Base-by-base conservation (phyloP, 2,113 vertebrate genomes). In the Chaenocephalus aceratus region DNA sequence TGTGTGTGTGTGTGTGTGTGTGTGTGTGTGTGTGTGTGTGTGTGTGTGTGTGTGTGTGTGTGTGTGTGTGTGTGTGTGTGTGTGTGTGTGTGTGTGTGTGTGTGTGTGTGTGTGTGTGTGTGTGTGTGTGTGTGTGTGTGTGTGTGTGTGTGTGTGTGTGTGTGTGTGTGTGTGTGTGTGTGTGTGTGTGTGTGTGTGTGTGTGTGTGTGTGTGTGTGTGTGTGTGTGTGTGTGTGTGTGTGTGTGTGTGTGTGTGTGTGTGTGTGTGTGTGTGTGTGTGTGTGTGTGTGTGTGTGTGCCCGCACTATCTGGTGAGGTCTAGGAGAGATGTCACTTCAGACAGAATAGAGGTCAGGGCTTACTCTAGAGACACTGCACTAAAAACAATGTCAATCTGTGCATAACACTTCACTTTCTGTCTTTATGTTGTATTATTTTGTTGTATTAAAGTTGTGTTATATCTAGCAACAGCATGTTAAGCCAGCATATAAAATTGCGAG, bases 321-420 rank as follows among this genome's bases (percentile, higher is more conserved):
- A 75, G 85, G 75, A 89, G 87, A 86, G 89, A 93, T 92, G 88
- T 92, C 89, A 89, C 83, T 82, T 76, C 77, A 84, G 83, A 89
- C 87, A 89, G 86, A 89, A 90, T 91, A 92, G 89, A 89, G 93
- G 91, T 93, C 92, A 91, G 84, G 60, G 80, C 83, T 88, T 88
- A 84, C 89, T 86, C 84, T 87, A 79, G 58, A 76, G 86, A 77
- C 76, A 23, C 73, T 48, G 75, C 79, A 66, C 9, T 2, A 82
- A 87, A 86, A 66, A 88, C 84, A 83, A 83, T 65, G 74, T 74
- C 76, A 65, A 49, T 64, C 72, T 78, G 75, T 70, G 36, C 36
- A 26, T 23, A 57, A 41, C 53, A 8, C 36, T 49, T 58, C 10
- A 52, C 36, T 64, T 72, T 63, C 49, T 41, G 10, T 45, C 7